These are phyloP conservation scores for Percina caprodes DNA, from an alignment of 2,113 vertebrate species.

Conservation along the genomic window DNA sequence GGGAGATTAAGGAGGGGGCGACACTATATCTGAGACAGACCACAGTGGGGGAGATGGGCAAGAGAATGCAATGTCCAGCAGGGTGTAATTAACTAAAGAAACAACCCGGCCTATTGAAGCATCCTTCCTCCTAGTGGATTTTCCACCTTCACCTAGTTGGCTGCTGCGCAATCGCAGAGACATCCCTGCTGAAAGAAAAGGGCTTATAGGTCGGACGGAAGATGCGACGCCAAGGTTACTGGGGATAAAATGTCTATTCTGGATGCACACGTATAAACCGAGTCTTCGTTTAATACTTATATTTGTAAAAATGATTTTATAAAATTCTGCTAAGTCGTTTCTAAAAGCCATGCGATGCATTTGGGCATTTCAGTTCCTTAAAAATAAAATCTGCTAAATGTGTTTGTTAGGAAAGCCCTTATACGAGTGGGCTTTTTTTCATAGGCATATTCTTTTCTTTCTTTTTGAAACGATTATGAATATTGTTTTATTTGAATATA, in stretches of 20 bases:
- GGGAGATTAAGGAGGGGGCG: slow-evolving; percentile 73
- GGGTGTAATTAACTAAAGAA: slow-evolving; percentile 28
- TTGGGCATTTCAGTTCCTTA: too few species aligned
- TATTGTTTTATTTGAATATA: slow-evolving; percentile 1
- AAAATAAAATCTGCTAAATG: not conserved
- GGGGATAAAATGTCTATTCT: not conserved
- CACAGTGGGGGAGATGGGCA: slow-evolving; percentile 54
- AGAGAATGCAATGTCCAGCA: slow-evolving; percentile 50
- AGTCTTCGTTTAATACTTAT: not conserved
- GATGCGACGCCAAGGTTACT: slow-evolving; percentile 52
- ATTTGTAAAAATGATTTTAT: not conserved
- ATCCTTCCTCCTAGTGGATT: slow-evolving; percentile 43
- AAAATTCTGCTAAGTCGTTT: fast-evolving
- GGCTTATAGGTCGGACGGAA: slow-evolving; percentile 14
- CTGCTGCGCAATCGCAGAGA: slow-evolving; percentile 64
- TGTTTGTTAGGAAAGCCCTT: too few species aligned
- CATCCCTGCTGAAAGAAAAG: slow-evolving; percentile 11
- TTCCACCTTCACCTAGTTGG: slow-evolving; percentile 64
- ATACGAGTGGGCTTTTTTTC: not conserved
- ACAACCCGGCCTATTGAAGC: slow-evolving; percentile 35
- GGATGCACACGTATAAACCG: not conserved
- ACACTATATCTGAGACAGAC: slow-evolving; percentile 53
- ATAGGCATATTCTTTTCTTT: too few species aligned
- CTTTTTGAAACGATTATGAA: not conserved
- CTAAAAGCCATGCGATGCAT: not conserved